Base-by-base conservation (phyloP, 1,140 invertebrate genomes). In the Paralvinella palmiformis region DNA sequence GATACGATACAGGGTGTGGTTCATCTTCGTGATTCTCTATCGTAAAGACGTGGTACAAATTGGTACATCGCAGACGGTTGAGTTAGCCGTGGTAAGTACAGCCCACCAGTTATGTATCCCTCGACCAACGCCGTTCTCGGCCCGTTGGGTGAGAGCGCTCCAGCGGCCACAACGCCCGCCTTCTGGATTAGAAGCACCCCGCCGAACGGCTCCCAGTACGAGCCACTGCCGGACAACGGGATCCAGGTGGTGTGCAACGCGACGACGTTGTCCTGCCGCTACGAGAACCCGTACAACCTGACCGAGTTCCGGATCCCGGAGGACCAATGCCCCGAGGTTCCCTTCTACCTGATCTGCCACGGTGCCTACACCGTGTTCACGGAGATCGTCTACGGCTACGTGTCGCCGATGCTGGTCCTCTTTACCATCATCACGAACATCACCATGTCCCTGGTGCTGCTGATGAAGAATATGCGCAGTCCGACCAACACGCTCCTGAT, bases 351-450 rank as follows among this genome's bases (percentile, higher is more conserved):
- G n/a, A n/a, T n/a, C n/a, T n/a, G n/a, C n/a, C n/a, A n/a, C n/a
- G n/a, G n/a, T n/a, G n/a, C n/a, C n/a, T n/a, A n/a, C n/a, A n/a
- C n/a, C n/a, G n/a, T n/a, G n/a, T n/a, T n/a, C n/a, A n/a, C n/a
- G n/a, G n/a, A n/a, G 66, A 62, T 64, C 70, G 68, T 68, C 60
- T 68, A 70, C 66, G 69, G 69, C 66, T 71, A 74, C 73, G 72
- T 72, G 68, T 67, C 71, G 29, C 64, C 59, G 10, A 20, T 37
- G 3, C 27, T 65, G 17, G 32, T 55, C 29, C 29, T 61, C 64
- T 45, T 65, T 59, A 65, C 64, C n/a, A 17, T 65, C 31, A 35
- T 65, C 58, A 65, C 64, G 29, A 65, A 65, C 50, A 52, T 50
- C 52, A 41, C 62, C 58, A 48, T 65, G 17, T 65, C 59, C 35